phyloP scores from a whole-genome alignment of 2,888 invertebrate species.

The Girardia tigrina region DNA sequence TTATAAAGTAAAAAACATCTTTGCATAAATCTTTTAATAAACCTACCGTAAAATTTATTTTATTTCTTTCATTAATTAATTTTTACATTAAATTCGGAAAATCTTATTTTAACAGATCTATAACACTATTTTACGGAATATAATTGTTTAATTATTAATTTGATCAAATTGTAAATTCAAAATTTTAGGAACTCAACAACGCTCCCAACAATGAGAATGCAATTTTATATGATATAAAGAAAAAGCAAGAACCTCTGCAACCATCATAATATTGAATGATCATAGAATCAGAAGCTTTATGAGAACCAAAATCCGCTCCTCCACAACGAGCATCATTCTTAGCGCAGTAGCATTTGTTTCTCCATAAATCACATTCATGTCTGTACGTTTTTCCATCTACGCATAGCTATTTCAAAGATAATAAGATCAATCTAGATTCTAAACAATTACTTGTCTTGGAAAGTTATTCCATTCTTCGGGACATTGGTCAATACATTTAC shows the following conservation, averaged over 20 bases:
- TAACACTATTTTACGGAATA: too few species aligned
- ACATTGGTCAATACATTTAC: slow-evolving; percentile 25
- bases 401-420: background rate
- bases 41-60: too few species aligned
- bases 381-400: slow-evolving; percentile 9
- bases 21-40: too few species aligned
- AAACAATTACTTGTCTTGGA: background rate
- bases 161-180: too few species aligned
- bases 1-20: too few species aligned
- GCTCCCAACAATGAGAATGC: too few species aligned
- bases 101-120: too few species aligned
- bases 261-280: slow-evolving; percentile 14
- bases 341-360: slow-evolving; percentile 28
- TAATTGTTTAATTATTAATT: too few species aligned
- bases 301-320: background rate
- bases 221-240: too few species aligned
- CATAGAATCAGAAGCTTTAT: background rate
- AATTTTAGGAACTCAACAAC: too few species aligned
- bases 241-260: slow-evolving; percentile 21
- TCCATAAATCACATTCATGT: slow-evolving; percentile 32
- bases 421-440: background rate
- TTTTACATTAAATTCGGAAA: too few species aligned
- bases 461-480: slow-evolving; percentile 28
- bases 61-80: too few species aligned
- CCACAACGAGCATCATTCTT: slow-evolving; percentile 29